Evolutionary conservation across 2,113 vertebrate species (phyloP), one percentile per base, ranked within the genome.

Genomic region (Condylura cristata): DNA sequence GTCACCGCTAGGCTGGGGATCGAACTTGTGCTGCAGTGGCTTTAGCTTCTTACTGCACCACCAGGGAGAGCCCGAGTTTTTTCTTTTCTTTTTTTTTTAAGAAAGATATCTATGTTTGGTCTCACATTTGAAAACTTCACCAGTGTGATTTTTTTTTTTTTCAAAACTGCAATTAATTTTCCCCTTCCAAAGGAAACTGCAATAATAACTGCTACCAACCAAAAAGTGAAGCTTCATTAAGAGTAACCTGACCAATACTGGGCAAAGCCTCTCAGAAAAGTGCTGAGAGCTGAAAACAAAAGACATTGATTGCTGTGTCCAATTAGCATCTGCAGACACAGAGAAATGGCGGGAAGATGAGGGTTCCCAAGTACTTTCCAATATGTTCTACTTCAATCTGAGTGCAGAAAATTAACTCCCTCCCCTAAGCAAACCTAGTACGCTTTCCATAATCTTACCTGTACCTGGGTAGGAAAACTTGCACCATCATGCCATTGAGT

Each of bases 221-320:
- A 11, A 48, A 85, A 58, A 95, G 44, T 11, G 71, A 94, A 75
- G 53, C n/a, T 91, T 95, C n/a, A 3, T 86, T 37, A 74, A 79
- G 75, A 94, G 66, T 93, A 71, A 18, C 71, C 80, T 70, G 65
- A 2, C 18, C 10, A 11, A 53, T 37, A 89, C 3, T 72, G 65
- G 60, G 61, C 56, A 95, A 91, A 18, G 75, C 79, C 66, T 88
- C 90, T n/a, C 37, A 17, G 46, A 63, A 93, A 95, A 92, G 68
- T 85, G 80, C n/a, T 84, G 61, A 89, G 32, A 91, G 85, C 71
- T 89, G 82, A 97, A 97, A 97, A 97, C 96, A 97, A 97, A 97
- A 96, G 97, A 68, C 91, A 96, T 81, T 96, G 94, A 97, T 94
- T 95, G 72, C 66, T 61, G 41, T 9, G 51, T 70, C 93, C 94